These are phyloP conservation scores for Corythornis leucogaster DNA, from an alignment of 2,797 vertebrate species.

Conservation along the genomic window DNA sequence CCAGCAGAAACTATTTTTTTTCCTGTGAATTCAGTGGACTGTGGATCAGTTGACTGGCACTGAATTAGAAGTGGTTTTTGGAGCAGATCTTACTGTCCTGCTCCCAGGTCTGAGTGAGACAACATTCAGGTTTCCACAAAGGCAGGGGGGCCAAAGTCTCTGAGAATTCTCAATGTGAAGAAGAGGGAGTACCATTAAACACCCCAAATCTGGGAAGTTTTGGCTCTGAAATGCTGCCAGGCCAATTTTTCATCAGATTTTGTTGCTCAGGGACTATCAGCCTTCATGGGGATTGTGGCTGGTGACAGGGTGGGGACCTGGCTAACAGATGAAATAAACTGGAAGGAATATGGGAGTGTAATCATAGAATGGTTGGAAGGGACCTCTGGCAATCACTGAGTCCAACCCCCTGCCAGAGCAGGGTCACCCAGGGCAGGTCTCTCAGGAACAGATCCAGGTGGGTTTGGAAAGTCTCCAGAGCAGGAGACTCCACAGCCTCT, in stretches of 20 bases:
- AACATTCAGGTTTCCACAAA: fast-evolving
- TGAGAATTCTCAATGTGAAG: neutral
- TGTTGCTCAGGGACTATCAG: fast-evolving
- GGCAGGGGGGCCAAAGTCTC: neutral
- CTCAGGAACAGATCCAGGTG: too few relatives aligned
- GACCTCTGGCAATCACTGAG: too few relatives aligned
- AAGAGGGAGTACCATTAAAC: neutral
- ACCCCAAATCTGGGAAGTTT: neutral
- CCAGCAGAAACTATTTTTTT: neutral
- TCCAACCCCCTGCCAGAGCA: too few relatives aligned
- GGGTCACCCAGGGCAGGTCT: too few relatives aligned
- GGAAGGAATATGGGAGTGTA: neutral
- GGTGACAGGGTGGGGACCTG: neutral
- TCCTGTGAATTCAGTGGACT: neutral
- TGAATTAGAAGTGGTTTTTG: neutral
- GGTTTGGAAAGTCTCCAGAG: too few relatives aligned
- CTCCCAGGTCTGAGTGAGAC: neutral
- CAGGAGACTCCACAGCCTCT: too few relatives aligned
- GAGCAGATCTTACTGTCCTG: neutral
- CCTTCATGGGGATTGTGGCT: neutral
- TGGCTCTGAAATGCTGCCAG: neutral
- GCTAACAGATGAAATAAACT: neutral
- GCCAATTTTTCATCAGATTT: neutral
- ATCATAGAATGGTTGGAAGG: too few relatives aligned
- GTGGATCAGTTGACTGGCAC: neutral